Base-by-base conservation (phyloP, 2,797 vertebrate species). In the Alcedo quadribrachys region DNA sequence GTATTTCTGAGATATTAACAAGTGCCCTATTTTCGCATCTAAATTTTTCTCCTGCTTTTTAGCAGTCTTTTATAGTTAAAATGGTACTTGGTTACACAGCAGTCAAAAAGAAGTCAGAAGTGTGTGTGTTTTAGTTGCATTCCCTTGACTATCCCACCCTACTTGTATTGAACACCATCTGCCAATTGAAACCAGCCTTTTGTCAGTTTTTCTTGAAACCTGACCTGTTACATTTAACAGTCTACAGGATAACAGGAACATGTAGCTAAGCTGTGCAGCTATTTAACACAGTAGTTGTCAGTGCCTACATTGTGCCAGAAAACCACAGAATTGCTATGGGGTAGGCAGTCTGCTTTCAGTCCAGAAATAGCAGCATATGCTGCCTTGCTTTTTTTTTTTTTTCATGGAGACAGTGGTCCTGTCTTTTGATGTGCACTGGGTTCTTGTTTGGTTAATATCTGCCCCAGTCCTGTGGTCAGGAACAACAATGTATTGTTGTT, bases 401-500 rank as follows among this genome's bases (percentile, higher is more conserved):
- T 45, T 51, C 2, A 8, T 42, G 32, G 10, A 27, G 30, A 15
- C 2, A 0, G 28, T 37, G 40, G 45, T 53, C 30, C 77, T 55
- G 2, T 8, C 6, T 76, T 76, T 24, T 55, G 32, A 24, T 46
- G 33, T 53, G 13, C 4, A 1, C 42, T 60, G n/a, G 11, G 10
- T 65, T 32, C 21, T 81, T 18, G 20, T 60, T 81, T 40, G 6
- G 18, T 48, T 30, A 20, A 2, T 53, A 58, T 22, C 35, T 61
- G 58, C 9, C 1, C 0, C 30, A 20, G 5, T 45, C 33, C 22
- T 42, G 12, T 53, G 35, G 40, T 53, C 53, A 40, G 43, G 33
- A 46, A 22, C 68, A 66, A 0, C 43, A 16, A 19, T 5, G 8
- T 69, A 12, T 15, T 1, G 1, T 18, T 16, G 15, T 6, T 54